Conservation (phyloP, 2,113 vertebrate genomes). For the Mionectes macconnelli region DNA sequence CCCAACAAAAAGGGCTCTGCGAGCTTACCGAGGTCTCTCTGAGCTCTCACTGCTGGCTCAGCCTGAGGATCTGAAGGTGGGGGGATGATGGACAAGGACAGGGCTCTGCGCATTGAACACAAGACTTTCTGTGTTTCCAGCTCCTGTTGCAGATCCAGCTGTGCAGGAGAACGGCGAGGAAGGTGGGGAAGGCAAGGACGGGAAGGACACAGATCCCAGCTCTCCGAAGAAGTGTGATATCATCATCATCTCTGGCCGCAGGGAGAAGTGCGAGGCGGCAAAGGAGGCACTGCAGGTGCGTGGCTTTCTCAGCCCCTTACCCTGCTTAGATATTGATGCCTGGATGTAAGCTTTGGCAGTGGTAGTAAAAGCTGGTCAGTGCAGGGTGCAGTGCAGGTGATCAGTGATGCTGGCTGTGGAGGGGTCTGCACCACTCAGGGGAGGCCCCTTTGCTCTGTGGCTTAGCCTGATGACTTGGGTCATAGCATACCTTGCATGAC, state of each 20-base stretch:
- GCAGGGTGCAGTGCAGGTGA: neutral
- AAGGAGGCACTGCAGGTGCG: slow-evolving; percentile 90
- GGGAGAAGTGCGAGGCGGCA: slow-evolving; percentile 91
- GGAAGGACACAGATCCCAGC: slow-evolving; percentile 78
- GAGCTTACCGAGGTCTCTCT: neutral
- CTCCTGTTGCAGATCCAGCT: slow-evolving; percentile 69
- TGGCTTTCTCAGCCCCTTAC: neutral
- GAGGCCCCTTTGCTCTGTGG: neutral
- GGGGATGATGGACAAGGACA: neutral
- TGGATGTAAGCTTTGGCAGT: neutral
- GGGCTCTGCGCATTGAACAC: neutral
- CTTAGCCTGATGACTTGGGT: neutral
- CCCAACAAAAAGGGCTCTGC: neutral
- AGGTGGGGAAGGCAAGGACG: slow-evolving; percentile 81
- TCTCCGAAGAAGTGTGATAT: slow-evolving; percentile 92
- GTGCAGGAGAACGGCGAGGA: slow-evolving; percentile 92
- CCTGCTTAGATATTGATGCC: neutral
- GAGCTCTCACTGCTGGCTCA: neutral
- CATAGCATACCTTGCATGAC: neutral
- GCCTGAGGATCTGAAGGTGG: neutral
- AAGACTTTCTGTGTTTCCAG: slow-evolving; percentile 10
- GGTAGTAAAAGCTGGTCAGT: neutral
- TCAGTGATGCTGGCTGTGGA: neutral
- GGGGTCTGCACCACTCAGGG: neutral
- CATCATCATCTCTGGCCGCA: slow-evolving; percentile 94